Base-by-base conservation (phyloP, 2,797 vertebrate species). In the Microchirus variegatus region DNA sequence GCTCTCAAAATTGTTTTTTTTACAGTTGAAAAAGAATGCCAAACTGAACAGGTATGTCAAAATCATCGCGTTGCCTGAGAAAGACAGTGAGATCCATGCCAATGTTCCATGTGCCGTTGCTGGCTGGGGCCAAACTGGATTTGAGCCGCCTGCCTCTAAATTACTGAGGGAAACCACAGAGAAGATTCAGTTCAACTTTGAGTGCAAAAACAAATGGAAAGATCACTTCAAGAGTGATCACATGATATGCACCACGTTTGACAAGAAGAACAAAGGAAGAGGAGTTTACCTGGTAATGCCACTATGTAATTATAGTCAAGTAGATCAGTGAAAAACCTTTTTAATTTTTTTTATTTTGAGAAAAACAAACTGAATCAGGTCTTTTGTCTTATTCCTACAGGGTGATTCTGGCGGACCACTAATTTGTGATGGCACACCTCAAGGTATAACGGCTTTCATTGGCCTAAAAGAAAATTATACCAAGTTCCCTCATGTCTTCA, bases 391-490 rank as follows among this genome's bases (percentile, higher is more conserved):
- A 59, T 64, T 56, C 7, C 13, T n/a, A 13, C n/a, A 93, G 92
- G 93, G 90, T 7, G 92, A 94, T 59, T 93, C 92, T 0, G 91
- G 93, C 1, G 89, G 92, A 50, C 90, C 91, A 13, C 81, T 93
- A 0, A 65, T 93, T 58, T 94, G 92, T 73, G 80, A 86, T 0
- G 53, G 0, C 3, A 82, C 67, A 54, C 52, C 52, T 52, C 59
- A 65, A 19, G 92, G 81, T 41, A 47, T 93, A 1, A 79, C 76
- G 35, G 43, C 77, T 40, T 93, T 17, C 50, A 84, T 54, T 0
- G 0, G 0, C 0, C 0, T 0, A 0, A 0, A 1, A 0, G 36
- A 78, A 0, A 40, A 12, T 43, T 1, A 86, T 31, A 4, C 5
- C 2, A 62, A 15, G 0, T 70, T 36, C 62, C 89, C 91, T 0